Evolutionary conservation across 2,113 vertebrate genomes (phyloP).

Genomic region (Platichthys flesus): DNA sequence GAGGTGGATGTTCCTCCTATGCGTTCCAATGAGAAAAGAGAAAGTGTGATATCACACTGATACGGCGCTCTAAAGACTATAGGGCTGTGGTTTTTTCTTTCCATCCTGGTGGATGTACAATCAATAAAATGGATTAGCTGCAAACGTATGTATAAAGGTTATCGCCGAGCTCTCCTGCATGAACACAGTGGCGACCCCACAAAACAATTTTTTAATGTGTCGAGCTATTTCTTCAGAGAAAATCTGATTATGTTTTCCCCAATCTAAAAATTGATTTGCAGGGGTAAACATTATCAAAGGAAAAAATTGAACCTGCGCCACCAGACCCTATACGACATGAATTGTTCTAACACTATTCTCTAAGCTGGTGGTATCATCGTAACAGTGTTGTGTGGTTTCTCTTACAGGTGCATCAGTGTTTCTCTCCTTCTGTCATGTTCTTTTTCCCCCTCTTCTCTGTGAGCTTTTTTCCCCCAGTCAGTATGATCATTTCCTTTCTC

Average conservation of each 20-base stretch:
- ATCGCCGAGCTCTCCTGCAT: constrained; percentile 67
- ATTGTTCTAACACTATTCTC: constrained; percentile 36
- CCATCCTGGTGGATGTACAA: constrained; percentile 73
- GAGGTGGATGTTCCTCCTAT: constrained; percentile 60
- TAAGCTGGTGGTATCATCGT: constrained; percentile 6
- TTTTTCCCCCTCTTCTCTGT: constrained; percentile 9
- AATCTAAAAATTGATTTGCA: constrained; percentile 69
- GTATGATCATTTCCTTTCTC: constrained; percentile 40
- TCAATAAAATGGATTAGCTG: constrained; percentile 84
- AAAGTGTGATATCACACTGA: constrained; percentile 72
- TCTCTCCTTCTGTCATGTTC: constrained; percentile 47
- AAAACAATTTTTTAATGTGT: constrained; percentile 77
- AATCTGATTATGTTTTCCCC: constrained; percentile 73
- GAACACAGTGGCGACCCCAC: constrained; percentile 68
- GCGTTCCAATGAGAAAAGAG: constrained; percentile 62
- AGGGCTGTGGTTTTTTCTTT: constrained; percentile 20
- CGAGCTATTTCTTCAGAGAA: constrained; percentile 68
- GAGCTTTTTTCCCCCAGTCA: not conserved
- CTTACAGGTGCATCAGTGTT: constrained; percentile 31
- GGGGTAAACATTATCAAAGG: constrained; percentile 64
- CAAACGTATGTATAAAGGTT: constrained; percentile 81
- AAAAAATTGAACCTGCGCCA: constrained; percentile 43
- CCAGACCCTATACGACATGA: constrained; percentile 15
- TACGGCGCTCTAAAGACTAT: constrained; percentile 69
- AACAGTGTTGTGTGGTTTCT: constrained; percentile 23